phyloP scores from a whole-genome alignment of 2,797 vertebrate genomes.

The Rousettus madagascariensis region DNA sequence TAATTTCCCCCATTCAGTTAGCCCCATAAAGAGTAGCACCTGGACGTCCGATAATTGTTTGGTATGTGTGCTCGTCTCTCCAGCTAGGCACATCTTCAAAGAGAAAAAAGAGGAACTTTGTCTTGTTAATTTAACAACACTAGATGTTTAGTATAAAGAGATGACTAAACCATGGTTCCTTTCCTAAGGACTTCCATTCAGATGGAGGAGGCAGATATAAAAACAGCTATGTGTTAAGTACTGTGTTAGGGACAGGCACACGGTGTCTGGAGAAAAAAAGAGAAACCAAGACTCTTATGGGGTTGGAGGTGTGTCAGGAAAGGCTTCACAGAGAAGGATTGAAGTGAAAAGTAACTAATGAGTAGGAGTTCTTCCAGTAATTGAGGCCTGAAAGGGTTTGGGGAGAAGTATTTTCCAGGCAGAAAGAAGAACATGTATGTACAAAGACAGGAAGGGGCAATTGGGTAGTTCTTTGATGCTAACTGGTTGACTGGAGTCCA shows the following conservation, averaged over 20 bases:
- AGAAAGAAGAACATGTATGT: neutral
- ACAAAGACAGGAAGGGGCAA: neutral
- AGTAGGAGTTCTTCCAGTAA: neutral
- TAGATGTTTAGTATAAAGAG: neutral
- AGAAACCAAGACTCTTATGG: neutral
- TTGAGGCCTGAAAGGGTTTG: neutral
- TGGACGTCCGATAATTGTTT: neutral
- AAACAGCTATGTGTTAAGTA: neutral
- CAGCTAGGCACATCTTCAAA: neutral
- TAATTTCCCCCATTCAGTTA: neutral
- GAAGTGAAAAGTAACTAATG: neutral
- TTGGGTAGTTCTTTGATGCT: neutral
- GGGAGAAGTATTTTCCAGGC: neutral
- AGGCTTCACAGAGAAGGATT: neutral
- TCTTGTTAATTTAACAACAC: neutral
- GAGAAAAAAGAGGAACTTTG: neutral
- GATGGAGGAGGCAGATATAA: neutral
- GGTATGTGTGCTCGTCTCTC: neutral
- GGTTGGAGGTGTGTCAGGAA: neutral
- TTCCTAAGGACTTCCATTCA: neutral
- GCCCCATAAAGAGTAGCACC: neutral
- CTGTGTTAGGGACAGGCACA: neutral
- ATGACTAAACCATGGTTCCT: neutral
- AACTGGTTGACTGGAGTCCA: neutral
- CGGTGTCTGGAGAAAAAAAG: neutral